These are phyloP conservation scores for Clupea harengus DNA, from an alignment of 2,113 vertebrate genomes.

Conservation along the genomic window DNA sequence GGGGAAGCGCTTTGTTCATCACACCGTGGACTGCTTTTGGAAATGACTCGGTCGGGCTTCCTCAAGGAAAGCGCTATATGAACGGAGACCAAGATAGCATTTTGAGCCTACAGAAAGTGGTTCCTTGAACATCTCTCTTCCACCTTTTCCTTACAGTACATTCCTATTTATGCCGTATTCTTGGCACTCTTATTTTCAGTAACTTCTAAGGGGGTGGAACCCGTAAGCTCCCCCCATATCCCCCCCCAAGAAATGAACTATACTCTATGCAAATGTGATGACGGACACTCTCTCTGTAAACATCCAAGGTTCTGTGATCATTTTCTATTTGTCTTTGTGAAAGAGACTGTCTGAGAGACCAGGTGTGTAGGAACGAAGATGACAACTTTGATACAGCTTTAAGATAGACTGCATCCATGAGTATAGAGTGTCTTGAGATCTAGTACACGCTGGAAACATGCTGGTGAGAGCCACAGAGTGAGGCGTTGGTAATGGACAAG, in stretches of 20 bases:
- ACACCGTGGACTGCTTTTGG: neutral
- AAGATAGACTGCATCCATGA: neutral
- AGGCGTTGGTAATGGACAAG: neutral
- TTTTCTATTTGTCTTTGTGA: too few relatives aligned
- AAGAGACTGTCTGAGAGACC: too few relatives aligned
- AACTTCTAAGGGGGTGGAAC: neutral
- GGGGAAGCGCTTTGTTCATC: neutral
- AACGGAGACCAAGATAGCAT: neutral
- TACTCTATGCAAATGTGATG: too few relatives aligned
- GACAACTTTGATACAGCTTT: neutral
- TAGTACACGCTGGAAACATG: neutral
- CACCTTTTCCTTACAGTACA: too few relatives aligned
- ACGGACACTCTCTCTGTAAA: too few relatives aligned
- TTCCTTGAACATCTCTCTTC: neutral
- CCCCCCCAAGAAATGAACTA: neutral
- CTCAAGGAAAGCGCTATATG: neutral
- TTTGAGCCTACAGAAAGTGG: neutral
- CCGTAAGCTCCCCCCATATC: neutral
- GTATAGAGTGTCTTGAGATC: neutral
- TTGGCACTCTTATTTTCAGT: too few relatives aligned
- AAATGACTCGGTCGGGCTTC: neutral
- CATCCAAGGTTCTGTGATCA: too few relatives aligned
- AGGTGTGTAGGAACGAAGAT: neutral
- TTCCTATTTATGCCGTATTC: too few relatives aligned
- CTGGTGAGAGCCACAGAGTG: too few relatives aligned